Percentiles rank a stretch among this genome's conserved stretches.
Conservation (phyloP, 2,113 vertebrate species). For the Alexandromys fortis region DNA sequence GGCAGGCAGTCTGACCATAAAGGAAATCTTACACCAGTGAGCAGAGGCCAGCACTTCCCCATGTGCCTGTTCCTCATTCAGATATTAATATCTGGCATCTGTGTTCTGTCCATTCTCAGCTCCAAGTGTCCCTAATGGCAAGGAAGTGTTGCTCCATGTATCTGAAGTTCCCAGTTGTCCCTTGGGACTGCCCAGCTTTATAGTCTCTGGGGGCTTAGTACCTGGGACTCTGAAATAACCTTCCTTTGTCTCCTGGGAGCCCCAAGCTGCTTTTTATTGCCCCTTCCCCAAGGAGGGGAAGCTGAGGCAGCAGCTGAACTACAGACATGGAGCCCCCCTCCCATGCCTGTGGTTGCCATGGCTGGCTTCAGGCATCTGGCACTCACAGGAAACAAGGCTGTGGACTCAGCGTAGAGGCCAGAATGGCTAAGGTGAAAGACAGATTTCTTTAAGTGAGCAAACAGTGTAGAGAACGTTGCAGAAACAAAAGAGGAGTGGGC, state of each 20-base stretch:
- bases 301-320: not conserved
- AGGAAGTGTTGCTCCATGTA: not conserved
- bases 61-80: fast-evolving
- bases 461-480: not conserved
- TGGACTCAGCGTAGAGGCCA: not conserved
- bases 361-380: slow-evolving; percentile 53
- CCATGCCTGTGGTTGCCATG: slow-evolving; percentile 68
- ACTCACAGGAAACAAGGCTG: not conserved
- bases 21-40: fast-evolving
- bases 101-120: not conserved
- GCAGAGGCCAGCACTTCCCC: not conserved
- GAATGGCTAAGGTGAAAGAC: not conserved
- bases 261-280: not conserved
- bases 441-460: slow-evolving; percentile 14
- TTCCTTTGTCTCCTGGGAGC: not conserved
- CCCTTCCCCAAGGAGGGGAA: not conserved
- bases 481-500: not conserved
- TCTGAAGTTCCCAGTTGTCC: too few relatives aligned
- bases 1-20: fast-evolving
- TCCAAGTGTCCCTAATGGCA: not conserved
- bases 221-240: not conserved
- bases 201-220: too few relatives aligned
- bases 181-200: not conserved
- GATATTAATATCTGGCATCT: fast-evolving
- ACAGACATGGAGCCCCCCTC: not conserved